These are phyloP conservation scores for Drosophila affinis DNA, from an alignment of 2,888 invertebrate species.

Conservation along the genomic window DNA sequence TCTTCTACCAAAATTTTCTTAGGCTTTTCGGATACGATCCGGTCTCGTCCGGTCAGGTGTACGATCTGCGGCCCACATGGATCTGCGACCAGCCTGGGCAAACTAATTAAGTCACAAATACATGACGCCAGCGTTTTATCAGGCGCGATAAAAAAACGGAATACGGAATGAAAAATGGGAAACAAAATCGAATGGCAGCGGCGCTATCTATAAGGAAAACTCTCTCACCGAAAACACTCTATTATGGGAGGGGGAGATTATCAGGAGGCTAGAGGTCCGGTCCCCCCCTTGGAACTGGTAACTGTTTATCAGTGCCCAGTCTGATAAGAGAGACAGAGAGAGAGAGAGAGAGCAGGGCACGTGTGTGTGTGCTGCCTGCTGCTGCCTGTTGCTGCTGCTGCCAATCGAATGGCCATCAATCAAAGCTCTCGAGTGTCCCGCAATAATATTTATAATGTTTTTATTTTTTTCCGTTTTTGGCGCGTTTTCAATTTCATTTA, in stretches of 20 bases:
- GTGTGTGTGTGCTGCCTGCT: conserved; percentile 56
- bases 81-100: conserved; percentile 38
- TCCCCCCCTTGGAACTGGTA: conserved; percentile 37
- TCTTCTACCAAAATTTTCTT: conserved; percentile 25
- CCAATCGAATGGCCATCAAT: conserved; percentile 70
- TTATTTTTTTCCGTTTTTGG: conserved; percentile 54
- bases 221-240: conserved; percentile 8
- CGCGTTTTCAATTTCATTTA: conserved; percentile 76
- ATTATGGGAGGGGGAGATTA: conserved; percentile 13
- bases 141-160: conserved; percentile 55
- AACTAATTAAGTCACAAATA: conserved; percentile 77
- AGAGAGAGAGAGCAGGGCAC: conserved; percentile 45
- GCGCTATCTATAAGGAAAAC: conserved; percentile 50
- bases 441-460: conserved; percentile 74
- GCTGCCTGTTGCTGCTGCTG: conserved; percentile 56
- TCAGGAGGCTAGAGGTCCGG: conserved; percentile 6
- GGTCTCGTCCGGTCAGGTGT: not conserved
- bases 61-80: conserved; percentile 59
- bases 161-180: conserved; percentile 24
- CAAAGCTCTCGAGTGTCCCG: conserved; percentile 65
- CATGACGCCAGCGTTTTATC: conserved; percentile 69
- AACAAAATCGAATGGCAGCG: conserved; percentile 44
- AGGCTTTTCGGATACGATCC: conserved; percentile 57
- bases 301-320: conserved; percentile 56
- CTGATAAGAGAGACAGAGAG: conserved; percentile 54